phyloP scores from a whole-genome alignment of 2,797 vertebrate genomes.

The Pangasius krempfi region DNA sequence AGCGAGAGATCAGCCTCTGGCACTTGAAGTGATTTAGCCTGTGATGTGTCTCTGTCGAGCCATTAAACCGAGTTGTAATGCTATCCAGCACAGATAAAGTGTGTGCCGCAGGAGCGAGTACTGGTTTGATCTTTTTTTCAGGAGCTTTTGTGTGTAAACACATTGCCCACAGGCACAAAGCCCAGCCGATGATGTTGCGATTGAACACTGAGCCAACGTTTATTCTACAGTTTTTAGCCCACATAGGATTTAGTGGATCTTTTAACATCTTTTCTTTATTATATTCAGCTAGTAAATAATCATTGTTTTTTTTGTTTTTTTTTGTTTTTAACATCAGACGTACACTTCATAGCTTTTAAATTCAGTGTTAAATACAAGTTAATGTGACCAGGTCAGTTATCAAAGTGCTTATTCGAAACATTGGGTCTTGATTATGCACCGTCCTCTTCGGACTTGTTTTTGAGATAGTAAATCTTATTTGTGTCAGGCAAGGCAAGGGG shows the following conservation, averaged over 20 bases:
- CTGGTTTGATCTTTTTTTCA: constrained; percentile 40
- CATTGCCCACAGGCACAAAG: constrained; percentile 36
- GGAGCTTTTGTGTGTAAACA: constrained; percentile 50
- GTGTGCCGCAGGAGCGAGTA: constrained; percentile 27
- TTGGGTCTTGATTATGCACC: not conserved
- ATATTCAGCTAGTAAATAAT: not conserved
- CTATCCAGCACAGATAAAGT: constrained; percentile 43
- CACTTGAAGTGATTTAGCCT: constrained; percentile 48
- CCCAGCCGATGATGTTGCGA: constrained; percentile 32
- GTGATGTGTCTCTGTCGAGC: constrained; percentile 42
- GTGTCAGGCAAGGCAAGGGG: not conserved
- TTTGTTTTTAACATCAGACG: not conserved
- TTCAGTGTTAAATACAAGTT: not conserved
- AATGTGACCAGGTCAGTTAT: constrained; percentile 3
- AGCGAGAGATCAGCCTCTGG: constrained; percentile 34
- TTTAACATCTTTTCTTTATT: not conserved
- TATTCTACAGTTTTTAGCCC: constrained; percentile 40
- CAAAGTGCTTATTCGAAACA: not conserved
- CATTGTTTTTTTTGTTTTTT: too few relatives aligned
- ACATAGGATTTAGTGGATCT: constrained; percentile 25
- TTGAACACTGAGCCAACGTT: constrained; percentile 35
- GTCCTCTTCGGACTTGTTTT: not conserved
- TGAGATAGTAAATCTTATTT: not conserved
- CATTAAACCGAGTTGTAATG: constrained; percentile 50
- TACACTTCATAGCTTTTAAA: not conserved